Conservation (phyloP, 2,113 vertebrate species). For the Phyllostomus discolor region DNA sequence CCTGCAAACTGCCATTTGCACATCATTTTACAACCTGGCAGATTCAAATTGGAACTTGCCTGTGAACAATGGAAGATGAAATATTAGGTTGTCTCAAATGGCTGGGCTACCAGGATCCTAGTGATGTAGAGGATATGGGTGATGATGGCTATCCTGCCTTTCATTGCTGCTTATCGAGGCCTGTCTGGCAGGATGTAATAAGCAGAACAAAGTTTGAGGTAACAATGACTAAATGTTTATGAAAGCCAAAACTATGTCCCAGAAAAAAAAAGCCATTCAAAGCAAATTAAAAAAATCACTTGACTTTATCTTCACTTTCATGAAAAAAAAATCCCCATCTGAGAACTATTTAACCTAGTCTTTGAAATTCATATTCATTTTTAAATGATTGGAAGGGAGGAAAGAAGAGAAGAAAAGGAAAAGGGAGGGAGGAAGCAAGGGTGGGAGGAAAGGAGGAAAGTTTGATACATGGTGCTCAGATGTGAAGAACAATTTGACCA, state of each 20-base stretch:
- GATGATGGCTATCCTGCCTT: conserved; percentile 43
- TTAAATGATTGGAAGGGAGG: neutral
- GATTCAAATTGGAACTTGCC: conserved; percentile 70
- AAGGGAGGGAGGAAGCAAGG: neutral
- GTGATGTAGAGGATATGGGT: conserved; percentile 52
- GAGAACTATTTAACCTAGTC: neutral
- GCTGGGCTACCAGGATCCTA: neutral
- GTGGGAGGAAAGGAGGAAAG: neutral
- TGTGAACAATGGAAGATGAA: conserved; percentile 66
- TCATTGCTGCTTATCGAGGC: conserved; percentile 60
- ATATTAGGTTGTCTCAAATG: conserved; percentile 62
- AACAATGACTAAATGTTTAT: conserved; percentile 69
- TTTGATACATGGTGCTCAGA: neutral
- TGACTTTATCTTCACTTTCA: conserved; percentile 62
- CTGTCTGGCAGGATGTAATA: conserved; percentile 71
- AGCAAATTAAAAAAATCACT: conserved; percentile 71
- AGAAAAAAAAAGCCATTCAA: conserved; percentile 66
- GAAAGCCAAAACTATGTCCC: conserved; percentile 62
- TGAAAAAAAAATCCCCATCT: neutral
- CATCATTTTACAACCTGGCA: conserved; percentile 66
- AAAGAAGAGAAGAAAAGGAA: neutral
- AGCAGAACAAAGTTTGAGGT: conserved; percentile 66
- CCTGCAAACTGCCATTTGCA: conserved; percentile 68
- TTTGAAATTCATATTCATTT: conserved; percentile 35
- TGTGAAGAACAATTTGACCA: conserved; percentile 25